Base-by-base conservation (phyloP, 2,113 vertebrate species). In the Dasyprocta punctata region DNA sequence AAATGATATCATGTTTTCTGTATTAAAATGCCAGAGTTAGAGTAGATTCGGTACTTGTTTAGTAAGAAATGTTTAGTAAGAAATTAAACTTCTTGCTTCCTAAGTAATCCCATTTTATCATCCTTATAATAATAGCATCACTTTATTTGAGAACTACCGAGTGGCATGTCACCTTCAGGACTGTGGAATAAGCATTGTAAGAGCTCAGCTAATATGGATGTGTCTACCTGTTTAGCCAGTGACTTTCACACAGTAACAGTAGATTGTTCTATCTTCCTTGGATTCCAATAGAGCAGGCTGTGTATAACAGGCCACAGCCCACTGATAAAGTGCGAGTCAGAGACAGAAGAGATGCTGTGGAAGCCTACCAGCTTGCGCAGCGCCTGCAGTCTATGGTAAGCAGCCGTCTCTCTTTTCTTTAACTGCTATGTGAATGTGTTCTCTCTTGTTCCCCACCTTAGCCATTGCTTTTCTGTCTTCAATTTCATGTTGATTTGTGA, bases 331-430 rank as follows among this genome's bases (percentile, higher is more conserved):
- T 98, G 13, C 99, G 99, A 19, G 97, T 98, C 10, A 99, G 98
- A 96, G 99, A 99, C 94, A 99, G 99, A 95, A 99, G 98, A 97
- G 99, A 99, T 38, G 95, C 99, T 0, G 98, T 98, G 41, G 99
- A 99, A 97, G 99, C 99, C 0, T 99, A 99, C 97, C 99, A 99
- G 96, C 99, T 99, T 0, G 99, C 99, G 22, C 99, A 99, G 97
- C 99, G 99, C 77, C 98, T 99, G 86, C 99, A 99, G 97, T 99
- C 99, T 86, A 99, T 99, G 99, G 99, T 99, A 96, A 61, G 98
- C 92, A 16, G 54, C 49, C 28, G 2, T 4, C 7, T 60, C 22
- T 44, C 60, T 81, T 63, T 80, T 71, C 38, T 33, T 77, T 24
- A 78, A 0, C 78, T 81, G 10, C 24, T 38, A 3, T 52, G 85